Percentiles rank a stretch among this genome's conserved stretches.
phyloP scores from a whole-genome alignment of 2,888 invertebrate genomes.

The Gonocerus acuteangulatus region DNA sequence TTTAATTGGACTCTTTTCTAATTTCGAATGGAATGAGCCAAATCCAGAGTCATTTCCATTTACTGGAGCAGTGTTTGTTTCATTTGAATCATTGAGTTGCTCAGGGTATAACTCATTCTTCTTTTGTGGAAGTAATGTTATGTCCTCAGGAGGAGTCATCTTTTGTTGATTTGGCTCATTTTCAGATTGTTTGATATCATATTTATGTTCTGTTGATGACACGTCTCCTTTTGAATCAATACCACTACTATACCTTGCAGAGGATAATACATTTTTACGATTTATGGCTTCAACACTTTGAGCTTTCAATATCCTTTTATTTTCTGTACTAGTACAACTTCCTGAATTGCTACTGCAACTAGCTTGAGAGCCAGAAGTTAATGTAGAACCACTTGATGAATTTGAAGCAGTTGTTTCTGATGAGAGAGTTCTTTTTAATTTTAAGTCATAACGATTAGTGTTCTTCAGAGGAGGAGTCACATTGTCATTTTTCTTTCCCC shows the following conservation, averaged over 20 bases:
- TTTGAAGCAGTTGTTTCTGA: conserved; percentile 63
- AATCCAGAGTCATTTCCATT: conserved; percentile 6
- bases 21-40: background rate
- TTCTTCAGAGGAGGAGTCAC: conserved; percentile 45
- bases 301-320: conserved; percentile 63
- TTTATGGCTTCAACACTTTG: conserved; percentile 77
- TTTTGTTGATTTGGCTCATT: background rate
- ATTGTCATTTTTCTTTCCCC: conserved; percentile 48
- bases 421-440: conserved; percentile 58
- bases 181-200: conserved; percentile 41
- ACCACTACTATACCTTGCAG: conserved; percentile 77
- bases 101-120: no score
- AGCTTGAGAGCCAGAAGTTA: conserved; percentile 66
- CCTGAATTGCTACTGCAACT: conserved; percentile 36
- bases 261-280: conserved; percentile 77
- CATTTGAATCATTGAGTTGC: no score
- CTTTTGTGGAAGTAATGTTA: no score
- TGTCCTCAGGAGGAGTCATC: no score
- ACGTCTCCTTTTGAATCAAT: conserved; percentile 51
- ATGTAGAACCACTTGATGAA: conserved; percentile 57
- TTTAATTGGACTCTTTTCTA: background rate
- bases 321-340: conserved; percentile 49
- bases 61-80: background rate
- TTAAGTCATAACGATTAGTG: conserved; percentile 33
- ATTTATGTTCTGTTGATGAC: background rate